These are phyloP conservation scores for Odontomachus brunneus DNA, from an alignment of 1,140 invertebrate genomes.

Conservation along the genomic window DNA sequence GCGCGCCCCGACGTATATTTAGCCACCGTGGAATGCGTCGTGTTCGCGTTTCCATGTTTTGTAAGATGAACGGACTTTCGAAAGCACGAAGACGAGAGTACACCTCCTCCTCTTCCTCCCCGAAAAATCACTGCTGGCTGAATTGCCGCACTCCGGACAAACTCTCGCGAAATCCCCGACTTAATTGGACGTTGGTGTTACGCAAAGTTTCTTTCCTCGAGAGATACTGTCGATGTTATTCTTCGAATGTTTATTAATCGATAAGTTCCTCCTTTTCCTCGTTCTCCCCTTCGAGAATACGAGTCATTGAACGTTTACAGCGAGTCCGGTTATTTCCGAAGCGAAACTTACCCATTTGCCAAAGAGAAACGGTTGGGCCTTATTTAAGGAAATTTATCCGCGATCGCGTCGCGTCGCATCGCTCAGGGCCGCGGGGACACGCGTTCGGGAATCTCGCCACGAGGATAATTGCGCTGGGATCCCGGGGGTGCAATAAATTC, in stretches of 20 bases:
- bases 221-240: not conserved
- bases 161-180: not conserved
- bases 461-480: slow-evolving; percentile 65
- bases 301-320: not conserved
- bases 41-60: slow-evolving; percentile 26
- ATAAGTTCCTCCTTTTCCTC: not conserved
- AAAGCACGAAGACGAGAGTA: not conserved
- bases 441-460: slow-evolving; percentile 59
- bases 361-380: not conserved
- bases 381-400: slow-evolving; percentile 39
- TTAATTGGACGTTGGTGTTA: not conserved
- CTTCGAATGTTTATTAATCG: slow-evolving; percentile 24
- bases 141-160: not conserved
- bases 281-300: not conserved
- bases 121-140: not conserved
- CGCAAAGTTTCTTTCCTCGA: not conserved
- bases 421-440: slow-evolving; percentile 24
- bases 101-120: not conserved
- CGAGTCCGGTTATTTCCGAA: not conserved
- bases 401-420: slow-evolving; percentile 1
- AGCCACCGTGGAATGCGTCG: slow-evolving; percentile 46
- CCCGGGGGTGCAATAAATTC: slow-evolving; percentile 68
- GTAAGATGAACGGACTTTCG: not conserved
- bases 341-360: not conserved
- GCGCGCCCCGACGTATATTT: slow-evolving; percentile 50